Evolutionary conservation across 2,797 vertebrate genomes (phyloP), one percentile per base, ranked within the genome.

Genomic region (Sphaeramia orbicularis): DNA sequence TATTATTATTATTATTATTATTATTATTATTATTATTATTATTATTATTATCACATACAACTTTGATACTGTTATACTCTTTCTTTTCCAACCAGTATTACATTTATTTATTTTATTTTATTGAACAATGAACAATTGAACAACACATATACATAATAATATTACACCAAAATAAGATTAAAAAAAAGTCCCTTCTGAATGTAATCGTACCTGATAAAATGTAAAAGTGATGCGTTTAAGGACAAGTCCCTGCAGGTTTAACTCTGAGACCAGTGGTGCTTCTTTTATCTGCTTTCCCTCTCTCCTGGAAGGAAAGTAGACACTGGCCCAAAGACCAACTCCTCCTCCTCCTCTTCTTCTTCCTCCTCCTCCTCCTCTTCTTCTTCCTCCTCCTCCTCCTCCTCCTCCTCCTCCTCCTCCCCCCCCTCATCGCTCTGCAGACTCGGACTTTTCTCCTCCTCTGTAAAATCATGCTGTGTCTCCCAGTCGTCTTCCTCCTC

Each of bases 281-380:
- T 19, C 35, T 16, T 56, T 47, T 35, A n/a, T 41, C 63, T 40
- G 51, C 65, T 62, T 75, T 78, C 76, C 79, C 74, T 61, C 69
- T 21, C 72, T 80, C 63, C 72, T 71, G 63, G 47, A 64, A 78
- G 68, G 76, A 88, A 78, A 84, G 76, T 64, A 71, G 80, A 89
- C 85, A 71, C 74, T 70, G 71, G 64, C 64, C 51, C 69, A 32
- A 19, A 73, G 70, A 64, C 68, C 82, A 84, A 14, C 51, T 53
- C 47, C 59, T 32, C 61, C 61, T 65, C 61, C 30, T 44, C 15
- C 49, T 44, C 61, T 14, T 14, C 27, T 14, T 40, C 13, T 37
- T 40, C 37, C 21, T 24, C 21, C 21, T 24, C 21, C 21, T 24
- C 21, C 21, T n/a, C n/a, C n/a, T n/a, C n/a, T n/a, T n/a, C n/a